These are phyloP conservation scores for Ctenicera cuprea DNA, from an alignment of 2,888 invertebrate genomes.

Conservation along the genomic window DNA sequence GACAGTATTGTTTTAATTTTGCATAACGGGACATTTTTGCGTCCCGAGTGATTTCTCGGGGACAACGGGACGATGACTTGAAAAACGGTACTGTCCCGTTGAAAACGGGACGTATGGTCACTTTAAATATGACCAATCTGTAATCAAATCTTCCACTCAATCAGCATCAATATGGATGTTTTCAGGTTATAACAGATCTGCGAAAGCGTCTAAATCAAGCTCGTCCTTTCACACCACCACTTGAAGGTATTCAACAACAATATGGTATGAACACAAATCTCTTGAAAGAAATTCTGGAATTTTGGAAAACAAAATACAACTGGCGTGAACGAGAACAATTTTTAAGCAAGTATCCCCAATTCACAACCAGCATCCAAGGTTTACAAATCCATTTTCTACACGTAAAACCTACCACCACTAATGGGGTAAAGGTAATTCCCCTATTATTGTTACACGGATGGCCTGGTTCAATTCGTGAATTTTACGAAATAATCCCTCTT, in stretches of 20 bases:
- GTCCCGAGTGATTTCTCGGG: too few relatives aligned
- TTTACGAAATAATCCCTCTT: constrained; percentile 83
- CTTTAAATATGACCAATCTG: too few relatives aligned
- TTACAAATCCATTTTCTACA: constrained; percentile 82
- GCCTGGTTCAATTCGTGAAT: constrained; percentile 92
- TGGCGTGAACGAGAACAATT: constrained; percentile 78
- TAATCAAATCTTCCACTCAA: too few relatives aligned
- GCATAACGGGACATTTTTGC: too few relatives aligned
- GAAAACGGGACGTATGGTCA: too few relatives aligned
- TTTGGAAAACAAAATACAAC: constrained; percentile 85
- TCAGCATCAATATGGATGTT: constrained; percentile 78
- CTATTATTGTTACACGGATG: constrained; percentile 89
- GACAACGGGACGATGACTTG: too few relatives aligned
- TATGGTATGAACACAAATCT: constrained; percentile 87
- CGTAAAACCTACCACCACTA: constrained; percentile 74
- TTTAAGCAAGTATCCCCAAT: constrained; percentile 82
- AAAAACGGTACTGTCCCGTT: too few relatives aligned
- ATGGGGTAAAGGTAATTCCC: constrained; percentile 74
- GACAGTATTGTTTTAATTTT: too few relatives aligned
- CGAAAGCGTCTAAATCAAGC: constrained; percentile 75
- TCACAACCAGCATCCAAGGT: constrained; percentile 82
- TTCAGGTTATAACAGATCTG: constrained; percentile 70
- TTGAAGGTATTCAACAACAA: constrained; percentile 82
- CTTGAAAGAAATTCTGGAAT: constrained; percentile 80
- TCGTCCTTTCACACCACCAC: constrained; percentile 71